Conservation (phyloP, 2,113 vertebrate genomes). For the Oxyruncus cristatus region DNA sequence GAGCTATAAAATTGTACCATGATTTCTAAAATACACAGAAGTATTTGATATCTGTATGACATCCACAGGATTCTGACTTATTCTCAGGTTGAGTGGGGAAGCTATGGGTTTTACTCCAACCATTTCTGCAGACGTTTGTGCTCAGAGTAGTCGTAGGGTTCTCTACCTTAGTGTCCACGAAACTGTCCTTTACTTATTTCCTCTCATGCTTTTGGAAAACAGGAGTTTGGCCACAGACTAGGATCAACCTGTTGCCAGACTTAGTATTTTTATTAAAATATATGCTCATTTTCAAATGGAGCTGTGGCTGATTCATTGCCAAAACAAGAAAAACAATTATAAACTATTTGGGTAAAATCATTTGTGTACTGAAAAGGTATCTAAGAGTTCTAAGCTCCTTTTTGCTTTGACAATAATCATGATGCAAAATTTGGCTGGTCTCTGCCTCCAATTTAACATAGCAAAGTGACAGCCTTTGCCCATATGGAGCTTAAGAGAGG, state of each 20-base stretch:
- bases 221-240: not conserved
- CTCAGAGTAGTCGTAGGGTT: not conserved
- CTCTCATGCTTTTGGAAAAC: not conserved
- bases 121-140: not conserved
- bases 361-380: not conserved
- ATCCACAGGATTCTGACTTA: not conserved
- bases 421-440: not conserved
- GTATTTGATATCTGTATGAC: not conserved
- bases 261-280: not conserved
- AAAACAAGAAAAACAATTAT: not conserved
- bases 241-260: not conserved
- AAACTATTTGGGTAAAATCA: not conserved
- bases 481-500: not conserved
- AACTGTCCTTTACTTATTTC: not conserved
- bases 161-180: not conserved
- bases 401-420: not conserved
- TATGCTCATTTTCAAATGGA: not conserved
- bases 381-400: not conserved
- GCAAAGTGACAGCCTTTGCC: slow-evolving; percentile 1
- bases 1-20: not conserved
- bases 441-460: not conserved
- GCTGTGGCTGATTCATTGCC: not conserved
- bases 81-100: not conserved
- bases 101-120: not conserved
- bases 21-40: not conserved